A percentile compares a stretch with the other conserved stretches of the same genome.
Conservation (phyloP, 1,140 invertebrate species). For the Gonatopus flavifemur region DNA sequence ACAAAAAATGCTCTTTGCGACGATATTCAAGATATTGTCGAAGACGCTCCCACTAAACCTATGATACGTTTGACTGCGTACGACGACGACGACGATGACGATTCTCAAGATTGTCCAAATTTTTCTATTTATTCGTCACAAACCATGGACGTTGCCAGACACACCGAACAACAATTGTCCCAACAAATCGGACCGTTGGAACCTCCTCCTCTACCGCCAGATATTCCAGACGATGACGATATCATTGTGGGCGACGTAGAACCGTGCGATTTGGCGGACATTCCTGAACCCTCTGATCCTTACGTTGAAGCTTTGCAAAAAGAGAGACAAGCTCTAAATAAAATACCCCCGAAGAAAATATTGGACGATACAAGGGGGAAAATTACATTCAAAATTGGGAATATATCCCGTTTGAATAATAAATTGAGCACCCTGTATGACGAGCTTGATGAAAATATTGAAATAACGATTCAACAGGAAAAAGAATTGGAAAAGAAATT, state of each 20-base stretch:
- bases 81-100: conserved; percentile 59
- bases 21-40: too few relatives aligned
- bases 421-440: conserved; percentile 48
- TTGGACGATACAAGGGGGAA: conserved; percentile 50
- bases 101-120: conserved; percentile 76
- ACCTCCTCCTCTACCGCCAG: conserved; percentile 35
- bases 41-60: too few relatives aligned
- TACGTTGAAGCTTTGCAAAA: conserved; percentile 52
- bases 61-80: conserved; percentile 41
- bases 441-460: conserved; percentile 41
- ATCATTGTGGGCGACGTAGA: conserved; percentile 48
- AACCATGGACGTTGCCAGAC: conserved; percentile 73
- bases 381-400: conserved; percentile 55
- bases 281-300: conserved; percentile 44
- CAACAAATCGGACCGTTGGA: conserved; percentile 51
- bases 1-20: background rate
- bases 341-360: conserved; percentile 51
- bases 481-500: conserved; percentile 24
- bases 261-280: conserved; percentile 43
- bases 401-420: conserved; percentile 46
- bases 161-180: conserved; percentile 55
- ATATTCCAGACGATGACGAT: conserved; percentile 39
- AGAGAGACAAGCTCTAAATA: conserved; percentile 48
- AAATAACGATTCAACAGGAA: conserved; percentile 29
- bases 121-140: conserved; percentile 80